Conservation (phyloP, 2,797 vertebrate species). For the Diceros bicornis region DNA sequence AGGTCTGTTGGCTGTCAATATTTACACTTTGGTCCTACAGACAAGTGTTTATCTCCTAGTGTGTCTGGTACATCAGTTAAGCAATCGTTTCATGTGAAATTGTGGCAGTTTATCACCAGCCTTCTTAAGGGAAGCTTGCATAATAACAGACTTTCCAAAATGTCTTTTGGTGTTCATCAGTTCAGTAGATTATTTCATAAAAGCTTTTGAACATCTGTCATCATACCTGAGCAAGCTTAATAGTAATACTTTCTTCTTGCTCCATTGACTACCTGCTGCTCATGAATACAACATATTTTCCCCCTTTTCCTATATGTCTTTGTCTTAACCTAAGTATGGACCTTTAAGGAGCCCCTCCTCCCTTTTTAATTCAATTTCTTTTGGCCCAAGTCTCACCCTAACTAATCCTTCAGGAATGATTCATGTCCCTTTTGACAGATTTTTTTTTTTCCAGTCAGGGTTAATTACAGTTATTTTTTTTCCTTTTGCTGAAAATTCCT, state of each 20-base stretch:
- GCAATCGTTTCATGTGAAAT: not conserved
- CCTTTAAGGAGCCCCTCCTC: not conserved
- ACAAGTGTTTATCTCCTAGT: not conserved
- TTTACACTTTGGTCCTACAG: not conserved
- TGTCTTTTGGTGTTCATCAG: not conserved
- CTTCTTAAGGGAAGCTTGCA: not conserved
- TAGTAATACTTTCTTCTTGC: not conserved
- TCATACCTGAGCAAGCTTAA: not conserved
- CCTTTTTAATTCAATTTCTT: slow-evolving; percentile 47
- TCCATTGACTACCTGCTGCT: not conserved
- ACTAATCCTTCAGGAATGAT: slow-evolving; percentile 68
- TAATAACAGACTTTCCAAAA: not conserved
- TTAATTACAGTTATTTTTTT: slow-evolving; percentile 20
- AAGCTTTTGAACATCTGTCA: not conserved
- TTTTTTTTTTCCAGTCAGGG: slow-evolving; percentile 65
- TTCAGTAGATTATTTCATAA: not conserved
- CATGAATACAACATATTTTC: too few species aligned
- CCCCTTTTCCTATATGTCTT: not conserved
- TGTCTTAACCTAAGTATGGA: not conserved
- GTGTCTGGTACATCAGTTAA: not conserved
- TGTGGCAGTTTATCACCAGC: not conserved
- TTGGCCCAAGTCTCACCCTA: slow-evolving; percentile 46
- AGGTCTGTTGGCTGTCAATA: not conserved
- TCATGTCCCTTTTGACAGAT: slow-evolving; percentile 56
- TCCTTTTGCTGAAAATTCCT: not conserved